Base-by-base conservation (phyloP, 1,140 invertebrate genomes). In the Dolichoris vasculosae region DNA sequence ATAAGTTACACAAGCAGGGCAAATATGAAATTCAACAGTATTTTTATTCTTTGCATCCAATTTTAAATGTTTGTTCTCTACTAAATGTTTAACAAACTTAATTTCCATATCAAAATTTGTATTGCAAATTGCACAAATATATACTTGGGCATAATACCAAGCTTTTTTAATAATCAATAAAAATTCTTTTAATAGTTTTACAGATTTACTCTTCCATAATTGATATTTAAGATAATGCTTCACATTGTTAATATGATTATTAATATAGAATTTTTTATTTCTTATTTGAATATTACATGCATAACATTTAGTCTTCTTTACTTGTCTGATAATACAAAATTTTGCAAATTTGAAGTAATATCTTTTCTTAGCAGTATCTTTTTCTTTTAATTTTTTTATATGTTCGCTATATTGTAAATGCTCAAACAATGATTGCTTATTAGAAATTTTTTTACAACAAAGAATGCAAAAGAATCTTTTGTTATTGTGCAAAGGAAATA, bases 71-170 rank as follows among this genome's bases (percentile, higher is more conserved):
- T 69, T 84, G 17, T 43, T 13, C 59, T 76, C 77, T 26, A 84
- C 35, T 40, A 91, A 76, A 84, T 90, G 90, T 9, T 38, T 43
- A 0, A 46, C 64, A 84, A 90, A 90, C 32, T 84, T 38, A 11
- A 83, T 79, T 82, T 88, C 87, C 1, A 46, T 51, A 8, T 83
- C 23, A 46, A 69, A 86, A 9, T 63, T 83, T 0, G 2, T 32
- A 6, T 82, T 35, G 46, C 89, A 90, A 43, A 87, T 35, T 8
- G 32, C 13, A 84, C 89, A 90, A 46, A 20, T 77, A 75, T 87
- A 90, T 4, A 85, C 38, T 32, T 89, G 76, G 17, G 90, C 88
- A 71, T 86, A 88, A 63, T 88, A 90, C 81, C 88, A 82, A 35
- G 43, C 71, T 85, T 86, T 77, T 0, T 86, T 23, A 46, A 71